phyloP scores from a whole-genome alignment of 2,113 vertebrate species.

The Sander vitreus region DNA sequence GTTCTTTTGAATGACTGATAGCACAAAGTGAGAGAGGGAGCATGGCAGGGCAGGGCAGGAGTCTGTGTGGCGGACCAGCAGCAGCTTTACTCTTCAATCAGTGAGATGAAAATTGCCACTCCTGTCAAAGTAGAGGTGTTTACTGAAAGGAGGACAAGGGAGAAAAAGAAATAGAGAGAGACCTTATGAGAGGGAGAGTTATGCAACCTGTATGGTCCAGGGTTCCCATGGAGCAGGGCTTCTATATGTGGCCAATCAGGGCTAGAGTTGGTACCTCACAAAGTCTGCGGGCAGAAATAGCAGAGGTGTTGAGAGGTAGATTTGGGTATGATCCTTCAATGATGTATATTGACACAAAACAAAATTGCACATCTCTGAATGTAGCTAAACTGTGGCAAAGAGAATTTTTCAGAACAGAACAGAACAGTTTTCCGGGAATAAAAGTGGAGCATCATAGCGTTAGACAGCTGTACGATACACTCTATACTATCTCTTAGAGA shows the following conservation, averaged over 20 bases:
- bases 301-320: conserved; percentile 32
- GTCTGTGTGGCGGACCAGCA: conserved; percentile 83
- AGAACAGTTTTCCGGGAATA: conserved; percentile 35
- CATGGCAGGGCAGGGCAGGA: conserved; percentile 80
- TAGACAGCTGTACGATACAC: conserved; percentile 15
- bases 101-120: conserved; percentile 84
- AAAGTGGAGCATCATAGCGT: conserved; percentile 20
- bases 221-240: conserved; percentile 45
- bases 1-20: conserved; percentile 80
- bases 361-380: conserved; percentile 55
- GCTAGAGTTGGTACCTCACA: conserved; percentile 17
- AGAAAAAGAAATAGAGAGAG: conserved; percentile 64
- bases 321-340: conserved; percentile 40
- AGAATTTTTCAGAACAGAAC: no score
- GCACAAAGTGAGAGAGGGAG: conserved; percentile 80
- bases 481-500: conserved; percentile 12
- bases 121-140: conserved; percentile 83
- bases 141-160: conserved; percentile 77
- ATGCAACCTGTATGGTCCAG: conserved; percentile 69
- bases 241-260: conserved; percentile 47
- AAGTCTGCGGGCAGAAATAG: conserved; percentile 40
- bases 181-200: conserved; percentile 75
- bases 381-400: conserved; percentile 24
- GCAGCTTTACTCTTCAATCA: conserved; percentile 84
- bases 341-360: conserved; percentile 43